Evolutionary conservation across 1,140 invertebrate species (phyloP), one percentile per base, ranked within the genome.

Genomic region (Manduca sexta): DNA sequence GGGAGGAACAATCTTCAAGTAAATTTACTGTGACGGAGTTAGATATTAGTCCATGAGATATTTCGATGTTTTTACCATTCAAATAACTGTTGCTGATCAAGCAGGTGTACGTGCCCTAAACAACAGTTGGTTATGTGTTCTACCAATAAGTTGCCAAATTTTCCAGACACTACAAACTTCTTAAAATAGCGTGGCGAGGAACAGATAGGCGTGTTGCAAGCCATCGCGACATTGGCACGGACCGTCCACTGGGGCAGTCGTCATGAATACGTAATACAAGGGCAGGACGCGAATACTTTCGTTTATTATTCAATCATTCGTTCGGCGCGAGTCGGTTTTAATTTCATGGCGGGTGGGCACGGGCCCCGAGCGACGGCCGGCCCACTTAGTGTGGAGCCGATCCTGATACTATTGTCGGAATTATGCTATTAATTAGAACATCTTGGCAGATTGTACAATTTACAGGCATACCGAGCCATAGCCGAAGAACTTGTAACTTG

Each of bases 281-380:
- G 74, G 72, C 72, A 84, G 77, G 71, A 83, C 74, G 81, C 76
- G 75, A 76, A 82, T 85, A 82, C 79, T 85, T 85, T 83, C 82
- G 79, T 85, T 82, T 85, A 85, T 85, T 85, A 85, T 85, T 83
- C 79, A 85, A 83, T 85, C 81, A 84, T 83, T 84, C 79, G 81
- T 84, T 79, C 77, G 75, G 71, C 67, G 81, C 72, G 77, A 80
- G 71, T 80, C 78, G 77, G 75, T 70, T 84, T 84, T 84, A 84
- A 83, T 84, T 84, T 84, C 81, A 84, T 84, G 81, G 71, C 71
- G 77, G 81, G 68, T 84, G 81, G 75, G 77, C 81, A 84, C 78
- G 54, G 67, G 73, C 73, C 69, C 68, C 58, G 74, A 55, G 72
- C 70, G 72, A 57, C 66, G 56, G 50, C 60, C 44, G 52, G 60